A percentile compares a stretch with the other conserved stretches of the same genome.
These are phyloP conservation scores for Hypocryptadius cinnamomeus DNA, from an alignment of 2,113 vertebrate species.

Conservation along the genomic window DNA sequence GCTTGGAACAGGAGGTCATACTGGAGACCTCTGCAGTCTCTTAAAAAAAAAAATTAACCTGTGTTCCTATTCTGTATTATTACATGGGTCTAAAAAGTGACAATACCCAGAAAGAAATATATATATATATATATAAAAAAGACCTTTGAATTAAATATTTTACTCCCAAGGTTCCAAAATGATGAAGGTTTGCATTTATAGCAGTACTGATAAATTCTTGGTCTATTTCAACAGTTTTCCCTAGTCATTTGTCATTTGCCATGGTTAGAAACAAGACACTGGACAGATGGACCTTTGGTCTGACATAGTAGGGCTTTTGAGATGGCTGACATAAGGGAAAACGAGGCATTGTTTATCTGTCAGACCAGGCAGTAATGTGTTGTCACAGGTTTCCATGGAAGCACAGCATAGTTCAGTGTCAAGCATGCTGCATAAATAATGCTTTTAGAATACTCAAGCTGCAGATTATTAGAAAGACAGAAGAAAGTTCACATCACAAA, in stretches of 20 bases:
- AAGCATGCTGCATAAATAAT: neutral
- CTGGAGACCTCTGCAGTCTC: neutral
- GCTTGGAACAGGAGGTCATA: neutral
- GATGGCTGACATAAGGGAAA: neutral
- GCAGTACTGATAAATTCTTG: neutral
- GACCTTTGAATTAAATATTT: neutral
- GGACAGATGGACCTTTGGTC: neutral
- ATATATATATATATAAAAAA: neutral
- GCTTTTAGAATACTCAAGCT: neutral
- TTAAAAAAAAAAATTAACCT: neutral
- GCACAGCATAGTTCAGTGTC: neutral
- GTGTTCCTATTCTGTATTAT: neutral
- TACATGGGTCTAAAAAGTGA: neutral
- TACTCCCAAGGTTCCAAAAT: neutral
- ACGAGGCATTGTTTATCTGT: neutral
- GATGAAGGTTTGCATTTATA: neutral
- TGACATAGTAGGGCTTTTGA: neutral
- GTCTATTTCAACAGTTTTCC: neutral
- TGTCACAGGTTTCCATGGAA: slow-evolving; percentile 41
- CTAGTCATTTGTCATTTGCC: neutral
- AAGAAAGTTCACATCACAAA: slow-evolving; percentile 16
- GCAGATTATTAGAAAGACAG: slow-evolving; percentile 22
- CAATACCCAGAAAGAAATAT: neutral
- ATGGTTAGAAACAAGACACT: neutral
- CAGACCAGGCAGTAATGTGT: neutral